phyloP scores from a whole-genome alignment of 2,113 vertebrate species.

The Rhegmatorhina hoffmannsi region DNA sequence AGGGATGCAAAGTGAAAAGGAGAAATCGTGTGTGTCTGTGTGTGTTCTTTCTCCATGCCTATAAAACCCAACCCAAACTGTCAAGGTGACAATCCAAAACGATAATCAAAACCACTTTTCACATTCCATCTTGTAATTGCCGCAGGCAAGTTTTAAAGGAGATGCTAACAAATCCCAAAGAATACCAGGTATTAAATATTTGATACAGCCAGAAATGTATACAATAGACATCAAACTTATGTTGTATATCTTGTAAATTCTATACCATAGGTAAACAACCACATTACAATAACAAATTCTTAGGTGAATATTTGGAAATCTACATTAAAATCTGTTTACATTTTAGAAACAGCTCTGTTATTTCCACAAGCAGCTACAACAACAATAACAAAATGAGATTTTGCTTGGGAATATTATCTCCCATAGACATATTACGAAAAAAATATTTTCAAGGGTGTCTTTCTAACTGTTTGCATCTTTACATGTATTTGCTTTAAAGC shows the following conservation, averaged over 20 bases:
- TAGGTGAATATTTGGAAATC: constrained; percentile 38
- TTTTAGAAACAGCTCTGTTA: constrained; percentile 44
- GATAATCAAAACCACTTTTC: constrained; percentile 85
- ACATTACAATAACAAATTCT: constrained; percentile 51
- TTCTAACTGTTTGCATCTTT: constrained; percentile 25
- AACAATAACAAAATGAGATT: constrained; percentile 16
- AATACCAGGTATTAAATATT: constrained; percentile 82
- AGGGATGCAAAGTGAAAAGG: constrained; percentile 63
- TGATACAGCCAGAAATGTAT: constrained; percentile 78
- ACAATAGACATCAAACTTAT: constrained; percentile 70
- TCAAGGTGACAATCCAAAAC: constrained; percentile 85
- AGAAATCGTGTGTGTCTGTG: constrained; percentile 39
- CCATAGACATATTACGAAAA: neutral
- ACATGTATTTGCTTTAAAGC: constrained; percentile 32
- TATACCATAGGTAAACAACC: constrained; percentile 55
- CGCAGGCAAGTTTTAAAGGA: constrained; percentile 82
- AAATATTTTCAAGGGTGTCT: constrained; percentile 52
- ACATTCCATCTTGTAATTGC: constrained; percentile 81
- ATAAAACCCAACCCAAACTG: constrained; percentile 78
- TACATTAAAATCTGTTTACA: constrained; percentile 59
- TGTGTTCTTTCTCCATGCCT: constrained; percentile 73
- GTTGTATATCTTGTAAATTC: constrained; percentile 65
- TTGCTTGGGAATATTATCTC: constrained; percentile 33
- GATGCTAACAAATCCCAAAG: constrained; percentile 85
- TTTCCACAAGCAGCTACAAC: constrained; percentile 8